phyloP scores from a whole-genome alignment of 2,113 vertebrate genomes.

The Eptesicus fuscus region DNA sequence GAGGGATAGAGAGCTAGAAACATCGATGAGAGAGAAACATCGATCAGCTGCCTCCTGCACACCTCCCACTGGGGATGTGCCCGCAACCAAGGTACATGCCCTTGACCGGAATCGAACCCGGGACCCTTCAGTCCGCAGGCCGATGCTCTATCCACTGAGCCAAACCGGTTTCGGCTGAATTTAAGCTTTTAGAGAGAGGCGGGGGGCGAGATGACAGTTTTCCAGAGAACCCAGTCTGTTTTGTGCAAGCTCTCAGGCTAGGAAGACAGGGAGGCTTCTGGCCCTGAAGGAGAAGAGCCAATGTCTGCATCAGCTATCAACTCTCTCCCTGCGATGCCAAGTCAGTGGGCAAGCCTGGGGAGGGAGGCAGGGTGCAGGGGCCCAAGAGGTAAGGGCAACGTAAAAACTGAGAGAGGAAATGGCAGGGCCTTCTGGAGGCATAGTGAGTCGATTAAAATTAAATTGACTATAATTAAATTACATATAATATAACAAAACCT shows the following conservation, averaged over 20 bases:
- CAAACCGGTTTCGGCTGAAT: too few relatives aligned
- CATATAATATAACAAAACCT: background rate
- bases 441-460: background rate
- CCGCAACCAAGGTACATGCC: too few relatives aligned
- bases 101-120: too few relatives aligned
- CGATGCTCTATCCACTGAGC: too few relatives aligned
- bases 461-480: background rate
- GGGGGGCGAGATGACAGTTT: background rate
- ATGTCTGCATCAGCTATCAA: background rate
- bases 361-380: rapidly evolving
- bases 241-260: background rate
- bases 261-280: background rate
- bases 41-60: too few relatives aligned
- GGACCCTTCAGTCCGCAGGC: too few relatives aligned
- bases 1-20: too few relatives aligned
- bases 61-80: too few relatives aligned
- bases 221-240: background rate
- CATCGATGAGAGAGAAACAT: too few relatives aligned
- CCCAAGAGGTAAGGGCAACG: background rate
- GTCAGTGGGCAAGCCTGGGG: background rate
- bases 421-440: background rate
- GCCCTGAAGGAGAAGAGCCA: background rate
- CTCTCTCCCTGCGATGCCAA: background rate
- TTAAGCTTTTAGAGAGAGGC: background rate
- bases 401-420: background rate